phyloP scores from a whole-genome alignment of 1,140 invertebrate species.

The Zaprionus africanus region DNA sequence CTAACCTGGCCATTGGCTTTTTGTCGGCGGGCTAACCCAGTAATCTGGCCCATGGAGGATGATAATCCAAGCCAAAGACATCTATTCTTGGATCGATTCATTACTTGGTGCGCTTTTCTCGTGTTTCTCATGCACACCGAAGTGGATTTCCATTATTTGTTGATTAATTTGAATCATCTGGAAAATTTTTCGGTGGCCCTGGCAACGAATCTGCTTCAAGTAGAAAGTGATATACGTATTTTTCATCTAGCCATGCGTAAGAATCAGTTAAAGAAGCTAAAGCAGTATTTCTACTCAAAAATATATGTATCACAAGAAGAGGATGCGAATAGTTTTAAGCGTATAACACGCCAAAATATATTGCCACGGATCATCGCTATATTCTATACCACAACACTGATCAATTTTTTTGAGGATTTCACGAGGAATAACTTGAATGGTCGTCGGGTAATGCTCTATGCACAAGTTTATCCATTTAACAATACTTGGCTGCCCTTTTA shows the following conservation, averaged over 20 bases:
- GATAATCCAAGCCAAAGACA: constrained; percentile 6
- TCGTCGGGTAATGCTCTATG: constrained; percentile 26
- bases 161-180: constrained; percentile 19
- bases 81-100: constrained; percentile 16
- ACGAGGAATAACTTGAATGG: constrained; percentile 14
- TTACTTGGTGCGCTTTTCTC: constrained; percentile 19
- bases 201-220: constrained; percentile 35
- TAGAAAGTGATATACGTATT: constrained; percentile 39
- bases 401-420: constrained; percentile 28
- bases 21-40: constrained; percentile 7
- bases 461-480: constrained; percentile 36
- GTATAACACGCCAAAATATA: constrained; percentile 22
- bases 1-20: constrained; percentile 21
- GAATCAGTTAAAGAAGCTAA: constrained; percentile 9
- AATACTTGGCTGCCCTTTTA: constrained; percentile 17
- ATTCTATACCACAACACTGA: constrained; percentile 31
- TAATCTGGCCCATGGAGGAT: constrained; percentile 24
- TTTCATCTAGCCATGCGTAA: constrained; percentile 13
- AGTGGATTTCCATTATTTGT: constrained; percentile 44
- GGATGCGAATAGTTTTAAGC: constrained; percentile 3
- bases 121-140: constrained; percentile 32
- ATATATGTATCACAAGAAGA: constrained; percentile 10
- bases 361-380: constrained; percentile 24
- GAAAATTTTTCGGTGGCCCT: constrained; percentile 32
- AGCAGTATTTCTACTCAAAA: constrained; percentile 11